Evolutionary conservation across 2,888 invertebrate genomes (phyloP).

Genomic region (Formica aserva): DNA sequence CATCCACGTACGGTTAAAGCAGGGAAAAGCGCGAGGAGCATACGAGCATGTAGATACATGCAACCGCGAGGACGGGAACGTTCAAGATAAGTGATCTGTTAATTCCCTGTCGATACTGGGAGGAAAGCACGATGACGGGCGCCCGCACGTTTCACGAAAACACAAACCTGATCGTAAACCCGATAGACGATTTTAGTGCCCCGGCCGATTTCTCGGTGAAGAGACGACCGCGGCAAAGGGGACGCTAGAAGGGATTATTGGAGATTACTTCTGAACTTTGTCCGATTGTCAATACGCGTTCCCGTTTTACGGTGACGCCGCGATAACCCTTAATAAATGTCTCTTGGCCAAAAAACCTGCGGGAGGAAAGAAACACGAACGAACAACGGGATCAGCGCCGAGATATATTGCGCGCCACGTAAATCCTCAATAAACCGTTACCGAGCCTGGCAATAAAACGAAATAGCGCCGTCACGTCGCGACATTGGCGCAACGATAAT

Average conservation of each 20-base stretch:
- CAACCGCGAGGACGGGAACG: conserved; percentile 16
- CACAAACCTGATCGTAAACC: conserved; percentile 62
- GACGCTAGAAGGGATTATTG: conserved; percentile 74
- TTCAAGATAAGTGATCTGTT: conserved; percentile 44
- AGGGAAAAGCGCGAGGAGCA: background rate
- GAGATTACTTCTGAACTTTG: conserved; percentile 76
- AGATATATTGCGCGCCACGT: conserved; percentile 76
- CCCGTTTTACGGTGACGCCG: conserved; percentile 75
- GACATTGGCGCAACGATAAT: conserved; percentile 73
- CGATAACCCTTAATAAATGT: conserved; percentile 80
- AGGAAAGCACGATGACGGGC: background rate
- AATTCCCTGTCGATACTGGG: conserved; percentile 19
- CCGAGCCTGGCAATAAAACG: conserved; percentile 77
- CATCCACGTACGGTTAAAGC: background rate
- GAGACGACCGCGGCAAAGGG: conserved; percentile 25
- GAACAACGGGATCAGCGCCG: conserved; percentile 72
- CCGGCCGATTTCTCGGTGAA: conserved; percentile 23
- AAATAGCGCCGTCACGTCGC: conserved; percentile 75
- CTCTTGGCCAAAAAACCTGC: conserved; percentile 75
- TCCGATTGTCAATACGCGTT: conserved; percentile 78
- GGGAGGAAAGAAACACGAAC: conserved; percentile 75
- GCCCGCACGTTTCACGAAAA: conserved; percentile 49
- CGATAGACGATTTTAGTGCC: conserved; percentile 60
- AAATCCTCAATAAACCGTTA: conserved; percentile 78
- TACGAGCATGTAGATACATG: background rate